Percentiles rank a stretch among this genome's conserved stretches.
These are phyloP conservation scores for Phengaris alcon DNA, from an alignment of 2,888 invertebrate species.

Conservation along the genomic window DNA sequence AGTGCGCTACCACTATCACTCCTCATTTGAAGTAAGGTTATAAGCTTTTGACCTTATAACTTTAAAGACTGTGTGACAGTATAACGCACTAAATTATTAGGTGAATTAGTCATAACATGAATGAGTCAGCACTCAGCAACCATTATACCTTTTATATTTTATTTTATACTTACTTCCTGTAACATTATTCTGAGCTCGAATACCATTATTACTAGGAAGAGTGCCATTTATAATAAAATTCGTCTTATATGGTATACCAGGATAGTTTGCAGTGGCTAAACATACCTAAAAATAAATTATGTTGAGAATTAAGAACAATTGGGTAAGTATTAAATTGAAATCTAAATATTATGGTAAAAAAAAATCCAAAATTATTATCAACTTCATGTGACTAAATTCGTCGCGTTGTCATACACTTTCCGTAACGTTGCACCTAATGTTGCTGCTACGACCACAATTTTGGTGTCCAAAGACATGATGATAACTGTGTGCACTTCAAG, in stretches of 20 bases:
- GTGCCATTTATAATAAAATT: constrained; percentile 66
- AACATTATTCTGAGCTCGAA: constrained; percentile 50
- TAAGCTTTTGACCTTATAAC: not conserved
- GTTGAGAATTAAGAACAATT: constrained; percentile 5
- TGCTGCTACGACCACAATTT: too few relatives aligned
- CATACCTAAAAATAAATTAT: constrained; percentile 73
- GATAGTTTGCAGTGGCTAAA: constrained; percentile 90
- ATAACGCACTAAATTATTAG: not conserved
- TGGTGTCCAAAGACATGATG: too few relatives aligned
- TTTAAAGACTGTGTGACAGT: not conserved
- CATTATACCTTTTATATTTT: not conserved
- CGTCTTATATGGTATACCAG: constrained; percentile 73
- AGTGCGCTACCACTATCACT: not conserved
- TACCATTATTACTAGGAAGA: constrained; percentile 50
- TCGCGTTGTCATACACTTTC: too few relatives aligned
- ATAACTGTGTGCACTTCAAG: too few relatives aligned
- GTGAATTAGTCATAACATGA: not conserved
- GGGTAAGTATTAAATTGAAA: too few relatives aligned
- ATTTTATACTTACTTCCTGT: constrained; percentile 51
- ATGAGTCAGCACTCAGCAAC: not conserved
- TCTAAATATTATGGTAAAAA: too few relatives aligned
- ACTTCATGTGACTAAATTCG: too few relatives aligned
- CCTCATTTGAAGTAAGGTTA: not conserved
- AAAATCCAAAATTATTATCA: too few relatives aligned
- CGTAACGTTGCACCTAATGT: too few relatives aligned